Base-by-base conservation (phyloP, 1,140 invertebrate genomes). In the Procambarus virginalis region DNA sequence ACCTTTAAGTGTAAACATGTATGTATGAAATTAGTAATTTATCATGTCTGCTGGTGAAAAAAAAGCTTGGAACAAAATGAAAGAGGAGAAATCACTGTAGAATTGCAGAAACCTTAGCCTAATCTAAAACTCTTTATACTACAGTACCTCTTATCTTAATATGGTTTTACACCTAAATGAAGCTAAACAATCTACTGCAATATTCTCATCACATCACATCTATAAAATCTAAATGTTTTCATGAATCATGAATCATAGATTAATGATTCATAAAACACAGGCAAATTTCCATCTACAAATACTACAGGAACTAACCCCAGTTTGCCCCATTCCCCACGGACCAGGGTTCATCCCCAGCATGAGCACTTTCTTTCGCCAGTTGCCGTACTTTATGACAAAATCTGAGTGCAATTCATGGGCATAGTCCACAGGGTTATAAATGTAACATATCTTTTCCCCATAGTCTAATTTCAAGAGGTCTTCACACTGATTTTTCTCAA, bases 321-420 rank as follows among this genome's bases (percentile, higher is more conserved):
- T 98, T 94, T 99, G 98, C 20, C 96, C 96, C 98, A 98, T 99
- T 76, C 98, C 98, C 96, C 96, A 98, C 0, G 97, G 97, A 14
- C 98, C 98, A 51, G 98, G 98, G 94, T 98, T 98, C 97, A 98
- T 98, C 4, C 98, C 98, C 77, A 99, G 94, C 93, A 97, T 97
- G 75, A 99, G 93, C 17, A 98, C 94, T 91, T 95, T 95, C 93
- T 97, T 98, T 9, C 93, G 92, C 10, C 94, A 94, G 46, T 94
- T 94, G 92, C 97, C 96, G 93, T 95, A 98, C 89, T 95, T 96
- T 58, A 94, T 93, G 2, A 97, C 94, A 93, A 96, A 98, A 73
- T 94, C 94, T 64, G 94, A 95, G 94, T 98, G 97, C 70, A 97
- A 94, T 89, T 96, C 94, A 93, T 94, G 95, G 2, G 97, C 97